Base-by-base conservation (phyloP, 2,888 invertebrate species). In the Synergus itoensis region DNA sequence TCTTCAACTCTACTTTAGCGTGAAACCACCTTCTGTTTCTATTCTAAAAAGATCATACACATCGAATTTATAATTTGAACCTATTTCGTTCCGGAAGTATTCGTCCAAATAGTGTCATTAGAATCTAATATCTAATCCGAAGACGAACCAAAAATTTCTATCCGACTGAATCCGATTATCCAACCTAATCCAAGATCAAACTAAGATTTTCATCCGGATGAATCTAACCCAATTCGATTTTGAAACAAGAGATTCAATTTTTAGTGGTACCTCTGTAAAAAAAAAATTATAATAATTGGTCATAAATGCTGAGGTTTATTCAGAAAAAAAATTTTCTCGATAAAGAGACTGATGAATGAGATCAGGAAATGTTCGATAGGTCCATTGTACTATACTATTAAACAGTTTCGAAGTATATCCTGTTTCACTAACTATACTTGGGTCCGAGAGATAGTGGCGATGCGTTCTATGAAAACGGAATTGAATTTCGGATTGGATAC, bases 401-500 rank as follows among this genome's bases (percentile, higher is more conserved):
- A 73, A 73, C 40, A 73, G 53, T 36, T 73, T 11, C 28, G 12
- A 36, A 57, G n/a, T n/a, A 53, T 48, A 73, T 73, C 73, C 73
- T 53, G 73, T 73, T 73, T 73, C 73, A n/a, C 48, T 73, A 73
- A 73, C 48, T 53, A 53, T 73, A 28, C 48, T 73, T 11, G 1
- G 28, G 36, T 53, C 48, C 36, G 9, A 36, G 53, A 53, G 28
- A 53, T 73, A 53, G 53, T 53, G 36, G 53, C 45, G 45, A 73
- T n/a, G 36, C 48, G 16, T 36, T 53, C 73, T 53, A 73, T 73
- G 73, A 73, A 53, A 48, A 45, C 28, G 48, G 53, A 73, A 73
- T 73, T 73, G 73, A 73, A 73, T 73, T 73, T 73, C 36, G 28
- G n/a, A 36, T 73, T 73, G 12, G 53, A 40, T 36, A 73, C n/a